These are phyloP conservation scores for Alaudala cheleensis DNA, from an alignment of 2,113 vertebrate genomes.

Conservation along the genomic window DNA sequence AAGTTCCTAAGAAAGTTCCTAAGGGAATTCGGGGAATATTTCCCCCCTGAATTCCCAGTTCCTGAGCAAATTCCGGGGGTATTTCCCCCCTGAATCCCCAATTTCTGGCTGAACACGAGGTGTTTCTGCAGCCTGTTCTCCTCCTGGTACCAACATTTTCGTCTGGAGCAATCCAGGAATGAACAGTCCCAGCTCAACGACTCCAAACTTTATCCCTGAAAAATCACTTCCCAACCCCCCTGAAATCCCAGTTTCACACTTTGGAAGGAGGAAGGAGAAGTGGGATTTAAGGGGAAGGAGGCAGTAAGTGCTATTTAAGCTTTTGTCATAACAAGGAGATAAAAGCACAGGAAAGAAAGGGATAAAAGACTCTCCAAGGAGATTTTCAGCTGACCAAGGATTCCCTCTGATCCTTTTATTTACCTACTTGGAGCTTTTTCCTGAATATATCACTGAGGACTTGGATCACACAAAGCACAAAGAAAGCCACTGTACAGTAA, in stretches of 20 bases:
- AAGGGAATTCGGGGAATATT: not conserved
- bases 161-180: not conserved
- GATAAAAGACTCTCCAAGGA: not conserved
- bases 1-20: too few relatives aligned
- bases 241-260: not conserved
- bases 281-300: not conserved
- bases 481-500: not conserved
- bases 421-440: not conserved
- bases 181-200: not conserved
- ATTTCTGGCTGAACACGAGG: not conserved
- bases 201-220: not conserved
- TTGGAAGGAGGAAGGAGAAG: not conserved
- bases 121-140: not conserved
- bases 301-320: not conserved
- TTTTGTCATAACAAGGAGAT: not conserved
- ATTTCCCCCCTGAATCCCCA: not conserved
- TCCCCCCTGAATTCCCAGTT: not conserved
- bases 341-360: not conserved
- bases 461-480: not conserved
- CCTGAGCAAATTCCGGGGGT: not conserved
- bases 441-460: not conserved
- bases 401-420: not conserved
- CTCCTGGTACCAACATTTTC: not conserved
- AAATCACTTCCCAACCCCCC: not conserved
- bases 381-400: not conserved